Evolutionary conservation across 2,797 vertebrate genomes (phyloP).

Genomic region (Ibycter americanus): DNA sequence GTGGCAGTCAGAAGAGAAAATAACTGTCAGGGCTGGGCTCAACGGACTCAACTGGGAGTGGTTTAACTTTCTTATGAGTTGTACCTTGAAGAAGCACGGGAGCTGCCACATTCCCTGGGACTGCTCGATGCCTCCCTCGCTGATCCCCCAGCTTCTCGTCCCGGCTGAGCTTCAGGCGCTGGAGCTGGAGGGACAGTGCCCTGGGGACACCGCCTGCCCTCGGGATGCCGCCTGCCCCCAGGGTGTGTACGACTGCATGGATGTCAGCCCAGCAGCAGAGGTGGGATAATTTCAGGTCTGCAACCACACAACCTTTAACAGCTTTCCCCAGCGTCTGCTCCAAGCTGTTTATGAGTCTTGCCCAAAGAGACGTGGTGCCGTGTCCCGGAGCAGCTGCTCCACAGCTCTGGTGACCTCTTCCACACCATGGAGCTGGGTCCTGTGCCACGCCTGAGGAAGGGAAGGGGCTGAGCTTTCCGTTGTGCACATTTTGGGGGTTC

Average conservation of each 20-base stretch:
- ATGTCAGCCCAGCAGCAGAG: background rate
- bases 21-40: background rate
- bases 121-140: accelerated
- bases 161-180: background rate
- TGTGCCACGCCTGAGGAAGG: background rate
- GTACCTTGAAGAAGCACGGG: background rate
- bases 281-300: background rate
- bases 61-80: background rate
- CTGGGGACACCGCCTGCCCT: background rate
- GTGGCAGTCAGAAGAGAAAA: background rate
- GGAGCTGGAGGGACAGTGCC: background rate
- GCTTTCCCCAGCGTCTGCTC: background rate
- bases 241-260: accelerated
- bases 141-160: background rate
- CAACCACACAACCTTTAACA: background rate
- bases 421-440: background rate
- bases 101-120: accelerated
- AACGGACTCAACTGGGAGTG: accelerated
- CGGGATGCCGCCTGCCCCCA: background rate
- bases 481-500: background rate
- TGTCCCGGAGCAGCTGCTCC: accelerated
- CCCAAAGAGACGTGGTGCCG: background rate
- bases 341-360: background rate
- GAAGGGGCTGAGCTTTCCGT: background rate
- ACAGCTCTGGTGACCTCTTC: background rate